Conservation (phyloP, 2,888 invertebrate species). For the Strigamia maritima region DNA sequence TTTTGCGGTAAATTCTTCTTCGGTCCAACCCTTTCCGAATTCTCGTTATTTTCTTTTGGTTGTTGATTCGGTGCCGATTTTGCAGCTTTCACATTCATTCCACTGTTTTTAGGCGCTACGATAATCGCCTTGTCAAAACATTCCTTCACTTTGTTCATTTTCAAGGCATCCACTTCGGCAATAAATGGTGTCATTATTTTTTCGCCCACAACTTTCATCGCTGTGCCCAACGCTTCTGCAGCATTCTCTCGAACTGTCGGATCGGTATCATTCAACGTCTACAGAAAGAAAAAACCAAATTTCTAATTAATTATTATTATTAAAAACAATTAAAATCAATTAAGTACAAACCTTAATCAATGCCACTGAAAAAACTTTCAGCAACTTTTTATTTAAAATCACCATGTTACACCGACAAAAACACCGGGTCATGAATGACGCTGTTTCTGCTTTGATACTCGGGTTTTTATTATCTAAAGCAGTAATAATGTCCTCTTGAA, state of each 20-base stretch:
- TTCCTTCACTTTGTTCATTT: conserved; percentile 88
- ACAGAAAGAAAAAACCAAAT: conserved; percentile 35
- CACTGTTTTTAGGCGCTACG: conserved; percentile 39
- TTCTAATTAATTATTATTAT: not conserved
- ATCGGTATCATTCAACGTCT: conserved; percentile 62
- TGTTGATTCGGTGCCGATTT: conserved; percentile 44
- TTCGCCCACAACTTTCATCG: conserved; percentile 90
- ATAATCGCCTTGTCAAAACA: conserved; percentile 83
- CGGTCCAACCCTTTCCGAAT: conserved; percentile 25
- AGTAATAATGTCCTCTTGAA: conserved; percentile 73
- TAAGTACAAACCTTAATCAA: conserved; percentile 66
- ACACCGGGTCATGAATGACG: conserved; percentile 76
- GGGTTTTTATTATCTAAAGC: conserved; percentile 90
- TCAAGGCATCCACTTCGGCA: conserved; percentile 81
- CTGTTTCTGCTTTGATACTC: conserved; percentile 80
- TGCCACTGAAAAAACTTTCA: conserved; percentile 75
- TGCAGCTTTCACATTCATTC: conserved; percentile 57
- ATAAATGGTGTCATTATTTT: conserved; percentile 81
- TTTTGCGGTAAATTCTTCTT: not conserved
- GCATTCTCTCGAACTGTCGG: conserved; percentile 87
- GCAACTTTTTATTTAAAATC: conserved; percentile 71
- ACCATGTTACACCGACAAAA: conserved; percentile 76
- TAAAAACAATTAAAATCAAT: no score
- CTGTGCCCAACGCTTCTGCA: conserved; percentile 88
- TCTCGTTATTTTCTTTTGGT: conserved; percentile 33